Evolutionary conservation across 2,888 invertebrate species (phyloP).

Genomic region (Ichneumoninae sp.): DNA sequence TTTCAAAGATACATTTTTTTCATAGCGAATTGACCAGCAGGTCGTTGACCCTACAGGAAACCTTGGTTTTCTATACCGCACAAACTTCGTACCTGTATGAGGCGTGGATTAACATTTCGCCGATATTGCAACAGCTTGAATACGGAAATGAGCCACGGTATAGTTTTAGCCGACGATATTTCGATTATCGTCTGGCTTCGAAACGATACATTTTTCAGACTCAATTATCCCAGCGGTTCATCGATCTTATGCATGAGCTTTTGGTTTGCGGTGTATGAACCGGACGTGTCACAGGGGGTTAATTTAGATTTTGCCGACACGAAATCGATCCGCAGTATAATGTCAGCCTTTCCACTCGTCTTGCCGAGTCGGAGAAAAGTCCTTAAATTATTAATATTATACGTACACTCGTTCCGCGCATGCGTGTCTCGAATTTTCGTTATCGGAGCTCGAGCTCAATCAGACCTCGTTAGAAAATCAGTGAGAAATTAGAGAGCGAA

Average conservation of each 20-base stretch:
- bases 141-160: background rate
- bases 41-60: too few relatives aligned
- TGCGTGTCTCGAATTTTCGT: constrained; percentile 27
- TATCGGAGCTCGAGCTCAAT: constrained; percentile 41
- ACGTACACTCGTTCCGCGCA: background rate
- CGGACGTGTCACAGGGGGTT: background rate
- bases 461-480: constrained; percentile 45
- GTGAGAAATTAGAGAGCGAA: constrained; percentile 49
- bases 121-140: background rate
- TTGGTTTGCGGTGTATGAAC: background rate
- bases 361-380: background rate
- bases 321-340: background rate
- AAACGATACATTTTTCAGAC: background rate
- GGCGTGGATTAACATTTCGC: too few relatives aligned
- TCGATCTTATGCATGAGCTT: background rate
- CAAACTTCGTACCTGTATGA: background rate
- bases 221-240: background rate
- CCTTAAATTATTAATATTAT: background rate
- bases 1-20: too few relatives aligned
- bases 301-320: background rate
- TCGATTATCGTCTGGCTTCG: too few relatives aligned
- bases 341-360: background rate
- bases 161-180: background rate
- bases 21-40: too few relatives aligned
- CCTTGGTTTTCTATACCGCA: background rate